Percentiles rank a stretch among this genome's conserved stretches.
Conservation (phyloP, 2,888 invertebrate genomes). For the Eupithecia inturbata region DNA sequence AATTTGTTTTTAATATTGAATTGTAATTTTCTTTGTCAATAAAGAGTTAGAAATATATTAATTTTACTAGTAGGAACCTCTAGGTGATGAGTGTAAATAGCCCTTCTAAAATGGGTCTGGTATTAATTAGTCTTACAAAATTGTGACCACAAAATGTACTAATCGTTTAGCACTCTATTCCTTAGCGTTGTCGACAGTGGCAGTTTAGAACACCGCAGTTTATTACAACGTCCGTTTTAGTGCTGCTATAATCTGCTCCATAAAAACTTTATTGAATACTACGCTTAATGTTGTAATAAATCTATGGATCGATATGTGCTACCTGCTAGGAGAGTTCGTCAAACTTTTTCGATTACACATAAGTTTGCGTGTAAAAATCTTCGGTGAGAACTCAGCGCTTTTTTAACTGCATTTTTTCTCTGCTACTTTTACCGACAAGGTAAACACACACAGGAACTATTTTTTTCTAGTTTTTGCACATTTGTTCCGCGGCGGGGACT, state of each 20-base stretch:
- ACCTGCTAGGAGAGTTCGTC: neutral
- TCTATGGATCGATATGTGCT: slow-evolving; percentile 29
- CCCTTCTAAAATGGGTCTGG: neutral
- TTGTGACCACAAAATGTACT: neutral
- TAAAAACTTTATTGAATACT: slow-evolving; percentile 35
- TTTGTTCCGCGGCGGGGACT: too few relatives aligned
- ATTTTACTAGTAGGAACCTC: too few relatives aligned
- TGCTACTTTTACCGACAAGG: neutral
- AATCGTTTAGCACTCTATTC: slow-evolving; percentile 2
- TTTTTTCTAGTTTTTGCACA: too few relatives aligned
- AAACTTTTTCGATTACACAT: neutral
- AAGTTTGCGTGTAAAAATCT: neutral
- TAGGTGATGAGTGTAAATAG: neutral
- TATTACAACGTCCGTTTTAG: slow-evolving; percentile 31
- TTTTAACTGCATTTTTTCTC: neutral
- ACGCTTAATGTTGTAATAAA: slow-evolving; percentile 21
- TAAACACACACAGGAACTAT: neutral
- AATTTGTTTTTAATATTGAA: too few relatives aligned
- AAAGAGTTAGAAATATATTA: too few relatives aligned
- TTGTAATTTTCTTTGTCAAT: too few relatives aligned
- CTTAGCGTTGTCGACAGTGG: slow-evolving; percentile 12
- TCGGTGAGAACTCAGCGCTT: neutral
- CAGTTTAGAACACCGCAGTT: slow-evolving; percentile 22
- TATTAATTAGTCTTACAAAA: neutral
- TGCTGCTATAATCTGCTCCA: slow-evolving; percentile 19